Base-by-base conservation (phyloP, 1,140 invertebrate genomes). In the Diorhabda sublineata region DNA sequence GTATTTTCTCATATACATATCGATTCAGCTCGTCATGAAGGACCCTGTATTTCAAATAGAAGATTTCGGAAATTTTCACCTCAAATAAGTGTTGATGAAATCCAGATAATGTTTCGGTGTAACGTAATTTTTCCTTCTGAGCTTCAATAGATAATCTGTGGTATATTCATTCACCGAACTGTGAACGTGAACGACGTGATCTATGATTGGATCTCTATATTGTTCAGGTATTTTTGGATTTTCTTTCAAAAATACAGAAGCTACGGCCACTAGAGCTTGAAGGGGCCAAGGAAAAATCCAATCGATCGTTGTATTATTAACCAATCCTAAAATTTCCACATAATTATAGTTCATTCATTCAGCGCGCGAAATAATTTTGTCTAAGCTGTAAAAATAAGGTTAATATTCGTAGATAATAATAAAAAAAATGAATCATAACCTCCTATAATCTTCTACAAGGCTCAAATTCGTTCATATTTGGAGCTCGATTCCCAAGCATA, bases 221-320 rank as follows among this genome's bases (percentile, higher is more conserved):
- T 69, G 61, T 66, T 76, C 76, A 5, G 80, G 79, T 66, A 81
- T 75, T 82, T 79, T 69, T 2, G 76, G 59, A 69, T 84, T 81
- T 65, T 89, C 86, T 76, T 86, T 87, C 0, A 96, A 83, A 74
- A 91, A 92, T 4, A 92, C 89, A 62, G 89, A 90, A 4, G 94
- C 94, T 5, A 97, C 94, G 1, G 93, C 91, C 59, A 90, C 83
- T 11, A 97, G 78, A 2, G 95, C 94, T 82, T 97, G 92, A 69
- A 90, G 87, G 1, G 95, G 94, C 95, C 96, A 98, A 0, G 92
- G 88, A 76, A 93, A 91, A 70, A 96, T 91, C 94, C 95, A 98
- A 81, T 98, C 92, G 63, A 98, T 95, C 7, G 92, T 95, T 3
- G 93, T 95, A 77, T 93, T 96, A 77, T 95, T 96, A 26, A 97